phyloP scores from a whole-genome alignment of 1,140 invertebrate genomes.

The Lethocerus indicus region DNA sequence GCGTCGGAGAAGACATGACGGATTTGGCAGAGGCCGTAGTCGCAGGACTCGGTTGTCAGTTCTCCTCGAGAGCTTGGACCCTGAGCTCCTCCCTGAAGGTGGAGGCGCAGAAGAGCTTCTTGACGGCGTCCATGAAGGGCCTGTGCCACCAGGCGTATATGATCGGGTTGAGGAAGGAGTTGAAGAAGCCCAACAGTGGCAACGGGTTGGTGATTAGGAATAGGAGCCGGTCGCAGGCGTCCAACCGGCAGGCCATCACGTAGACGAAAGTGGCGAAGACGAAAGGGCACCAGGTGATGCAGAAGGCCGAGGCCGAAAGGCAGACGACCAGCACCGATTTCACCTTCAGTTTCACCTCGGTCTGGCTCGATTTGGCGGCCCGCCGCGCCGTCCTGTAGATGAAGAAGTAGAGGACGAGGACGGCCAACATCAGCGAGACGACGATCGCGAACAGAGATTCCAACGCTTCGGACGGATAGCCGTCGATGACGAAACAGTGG shows the following conservation, averaged over 20 bases:
- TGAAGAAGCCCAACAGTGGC: slow-evolving; percentile 38
- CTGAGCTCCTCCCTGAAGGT: no score
- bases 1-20: no score
- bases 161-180: slow-evolving; percentile 48
- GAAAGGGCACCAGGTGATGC: not conserved
- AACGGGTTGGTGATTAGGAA: slow-evolving; percentile 27
- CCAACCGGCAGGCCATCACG: not conserved
- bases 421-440: not conserved
- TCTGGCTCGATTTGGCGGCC: not conserved
- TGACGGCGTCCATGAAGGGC: slow-evolving; percentile 22
- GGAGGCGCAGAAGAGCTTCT: not conserved
- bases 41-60: no score
- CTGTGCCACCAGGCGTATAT: slow-evolving; percentile 58
- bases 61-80: no score
- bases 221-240: not conserved
- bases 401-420: not conserved
- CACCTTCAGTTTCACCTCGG: not conserved
- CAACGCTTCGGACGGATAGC: not conserved
- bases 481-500: not conserved
- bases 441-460: not conserved
- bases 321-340: not conserved
- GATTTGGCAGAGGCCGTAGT: no score
- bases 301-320: not conserved
- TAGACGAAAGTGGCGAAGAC: not conserved
- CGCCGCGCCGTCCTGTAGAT: not conserved